Conservation (phyloP, 2,888 invertebrate genomes). For the Drosophila macrospina region DNA sequence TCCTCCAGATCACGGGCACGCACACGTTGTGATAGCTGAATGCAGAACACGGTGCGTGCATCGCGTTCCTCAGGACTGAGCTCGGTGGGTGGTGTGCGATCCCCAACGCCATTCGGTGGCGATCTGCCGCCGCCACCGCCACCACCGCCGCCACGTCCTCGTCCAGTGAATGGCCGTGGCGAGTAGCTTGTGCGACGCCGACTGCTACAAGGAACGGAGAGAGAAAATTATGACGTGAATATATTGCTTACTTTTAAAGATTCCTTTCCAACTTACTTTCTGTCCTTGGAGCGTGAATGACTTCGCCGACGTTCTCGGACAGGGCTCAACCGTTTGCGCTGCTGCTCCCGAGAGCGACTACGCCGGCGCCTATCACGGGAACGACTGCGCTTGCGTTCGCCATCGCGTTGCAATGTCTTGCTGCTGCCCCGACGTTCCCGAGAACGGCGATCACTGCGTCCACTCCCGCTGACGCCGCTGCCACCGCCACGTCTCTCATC, state of each 20-base stretch:
- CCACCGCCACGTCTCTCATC: slow-evolving; percentile 42
- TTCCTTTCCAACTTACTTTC: slow-evolving; percentile 68
- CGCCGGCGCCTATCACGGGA: slow-evolving; percentile 67
- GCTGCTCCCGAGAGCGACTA: slow-evolving; percentile 76
- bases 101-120: slow-evolving; percentile 86
- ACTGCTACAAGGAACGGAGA: slow-evolving; percentile 46
- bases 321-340: slow-evolving; percentile 76
- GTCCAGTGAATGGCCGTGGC: slow-evolving; percentile 84
- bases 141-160: slow-evolving; percentile 81
- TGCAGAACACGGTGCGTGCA: slow-evolving; percentile 99
- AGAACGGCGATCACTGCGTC: slow-evolving; percentile 72
- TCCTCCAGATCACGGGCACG: slow-evolving; percentile 98
- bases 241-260: not conserved
- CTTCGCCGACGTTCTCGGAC: slow-evolving; percentile 76
- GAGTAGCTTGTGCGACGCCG: slow-evolving; percentile 85
- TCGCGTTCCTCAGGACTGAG: slow-evolving; percentile 98
- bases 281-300: slow-evolving; percentile 79
- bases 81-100: slow-evolving; percentile 89
- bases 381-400: slow-evolving; percentile 67
- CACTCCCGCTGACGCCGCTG: slow-evolving; percentile 21
- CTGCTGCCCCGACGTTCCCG: slow-evolving; percentile 75
- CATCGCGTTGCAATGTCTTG: slow-evolving; percentile 56
- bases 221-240: not conserved
- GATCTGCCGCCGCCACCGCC: slow-evolving; percentile 80
- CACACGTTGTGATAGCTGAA: slow-evolving; percentile 98